Conservation (phyloP, 2,797 vertebrate species). For the Cirrhinus molitorella region DNA sequence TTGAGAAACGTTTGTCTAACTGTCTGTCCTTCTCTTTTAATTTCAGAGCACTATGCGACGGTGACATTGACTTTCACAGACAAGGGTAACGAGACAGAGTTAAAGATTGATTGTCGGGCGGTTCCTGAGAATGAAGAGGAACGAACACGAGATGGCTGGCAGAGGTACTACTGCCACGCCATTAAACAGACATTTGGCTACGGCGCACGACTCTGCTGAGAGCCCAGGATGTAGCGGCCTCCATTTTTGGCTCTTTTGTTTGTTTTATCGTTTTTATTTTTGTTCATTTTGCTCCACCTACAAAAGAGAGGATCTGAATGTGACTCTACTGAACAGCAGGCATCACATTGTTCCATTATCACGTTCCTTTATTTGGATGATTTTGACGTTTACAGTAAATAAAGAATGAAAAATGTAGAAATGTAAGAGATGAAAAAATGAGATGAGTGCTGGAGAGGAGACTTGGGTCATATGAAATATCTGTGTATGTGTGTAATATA, state of each 20-base stretch:
- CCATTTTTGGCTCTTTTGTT: slow-evolving; percentile 56
- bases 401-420: slow-evolving; percentile 44
- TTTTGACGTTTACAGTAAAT: slow-evolving; percentile 47
- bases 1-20: neutral
- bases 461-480: slow-evolving; percentile 43
- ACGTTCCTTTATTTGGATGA: slow-evolving; percentile 36
- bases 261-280: slow-evolving; percentile 52
- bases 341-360: slow-evolving; percentile 51
- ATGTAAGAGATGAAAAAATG: slow-evolving; percentile 45
- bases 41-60: slow-evolving; percentile 90
- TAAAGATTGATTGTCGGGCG: slow-evolving; percentile 89
- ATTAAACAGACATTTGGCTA: slow-evolving; percentile 99
- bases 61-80: slow-evolving; percentile 87
- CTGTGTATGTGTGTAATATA: slow-evolving; percentile 58
- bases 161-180: slow-evolving; percentile 94
- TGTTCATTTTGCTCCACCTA: slow-evolving; percentile 39
- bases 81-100: slow-evolving; percentile 89
- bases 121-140: slow-evolving; percentile 92
- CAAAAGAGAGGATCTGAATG: slow-evolving; percentile 43
- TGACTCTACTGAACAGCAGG: slow-evolving; percentile 52
- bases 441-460: neutral
- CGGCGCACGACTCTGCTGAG: slow-evolving; percentile 90
- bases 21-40: slow-evolving; percentile 11
- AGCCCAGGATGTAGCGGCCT: slow-evolving; percentile 58
- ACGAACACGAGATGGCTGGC: slow-evolving; percentile 92